A percentile compares a stretch with the other conserved stretches of the same genome.
Conservation (phyloP, 2,888 invertebrate genomes). For the Drosophila demipolita region DNA sequence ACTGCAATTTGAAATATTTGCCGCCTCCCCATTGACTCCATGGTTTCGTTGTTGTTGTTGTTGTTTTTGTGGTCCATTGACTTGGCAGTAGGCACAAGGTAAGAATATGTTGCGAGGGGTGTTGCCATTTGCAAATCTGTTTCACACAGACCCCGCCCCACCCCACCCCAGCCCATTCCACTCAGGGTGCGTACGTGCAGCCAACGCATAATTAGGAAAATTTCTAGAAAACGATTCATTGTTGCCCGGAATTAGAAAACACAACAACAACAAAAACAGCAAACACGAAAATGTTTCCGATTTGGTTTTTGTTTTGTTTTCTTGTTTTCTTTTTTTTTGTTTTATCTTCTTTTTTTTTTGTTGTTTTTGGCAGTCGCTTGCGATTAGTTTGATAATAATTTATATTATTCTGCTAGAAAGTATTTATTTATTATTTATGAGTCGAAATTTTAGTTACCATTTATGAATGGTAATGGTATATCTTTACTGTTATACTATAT, state of each 20-base stretch:
- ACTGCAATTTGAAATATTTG: conserved; percentile 34
- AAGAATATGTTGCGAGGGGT: background rate
- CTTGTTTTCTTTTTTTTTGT: conserved; percentile 16
- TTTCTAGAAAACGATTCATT: conserved; percentile 52
- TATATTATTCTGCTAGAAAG: background rate
- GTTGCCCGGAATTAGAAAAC: conserved; percentile 42
- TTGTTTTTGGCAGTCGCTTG: conserved; percentile 5
- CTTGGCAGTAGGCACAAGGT: conserved; percentile 13
- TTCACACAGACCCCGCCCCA: background rate
- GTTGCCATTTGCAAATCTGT: conserved; percentile 46
- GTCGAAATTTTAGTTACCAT: background rate
- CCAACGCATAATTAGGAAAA: conserved; percentile 76
- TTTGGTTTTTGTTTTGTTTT: conserved; percentile 9
- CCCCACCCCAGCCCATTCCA: background rate
- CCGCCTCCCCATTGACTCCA: conserved; percentile 18
- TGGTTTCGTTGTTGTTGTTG: conserved; percentile 34
- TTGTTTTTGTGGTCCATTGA: conserved; percentile 65
- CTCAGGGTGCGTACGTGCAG: conserved; percentile 61
- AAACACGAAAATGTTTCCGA: conserved; percentile 5
- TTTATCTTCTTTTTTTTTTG: conserved; percentile 7
- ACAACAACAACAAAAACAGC: conserved; percentile 22
- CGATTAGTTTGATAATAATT: conserved; percentile 40
- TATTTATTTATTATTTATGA: background rate
- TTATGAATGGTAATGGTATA: background rate
- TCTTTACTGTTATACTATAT: background rate